Evolutionary conservation across 2,888 invertebrate genomes (phyloP).

Genomic region (Microctonus brassicae): DNA sequence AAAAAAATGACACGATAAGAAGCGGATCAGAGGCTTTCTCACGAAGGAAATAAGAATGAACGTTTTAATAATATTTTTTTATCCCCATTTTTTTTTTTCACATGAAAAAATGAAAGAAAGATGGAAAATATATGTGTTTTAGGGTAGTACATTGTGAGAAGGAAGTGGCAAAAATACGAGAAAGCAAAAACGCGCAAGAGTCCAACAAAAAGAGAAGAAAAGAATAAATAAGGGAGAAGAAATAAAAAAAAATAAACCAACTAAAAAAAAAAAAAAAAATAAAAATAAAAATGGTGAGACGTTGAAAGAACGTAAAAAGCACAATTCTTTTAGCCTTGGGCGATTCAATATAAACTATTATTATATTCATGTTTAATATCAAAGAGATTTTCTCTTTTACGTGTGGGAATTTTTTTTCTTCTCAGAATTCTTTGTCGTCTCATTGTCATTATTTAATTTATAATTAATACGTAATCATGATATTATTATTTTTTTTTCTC

Average conservation of each 20-base stretch:
- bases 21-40: neutral
- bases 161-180: constrained; percentile 1
- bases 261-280: constrained; percentile 1
- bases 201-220: constrained; percentile 30
- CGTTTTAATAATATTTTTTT: constrained; percentile 23
- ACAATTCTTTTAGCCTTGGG: constrained; percentile 58
- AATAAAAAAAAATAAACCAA: constrained; percentile 6
- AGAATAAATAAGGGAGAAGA: constrained; percentile 14
- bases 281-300: constrained; percentile 17
- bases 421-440: constrained; percentile 57
- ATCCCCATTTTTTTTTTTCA: neutral
- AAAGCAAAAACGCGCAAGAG: constrained; percentile 23
- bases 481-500: constrained; percentile 51
- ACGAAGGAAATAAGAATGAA: constrained; percentile 4
- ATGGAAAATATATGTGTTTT: constrained; percentile 18
- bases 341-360: constrained; percentile 47
- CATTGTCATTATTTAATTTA: constrained; percentile 38
- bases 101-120: constrained; percentile 29
- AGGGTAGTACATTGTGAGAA: neutral
- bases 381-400: constrained; percentile 30
- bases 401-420: constrained; percentile 48
- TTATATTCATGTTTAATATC: constrained; percentile 26
- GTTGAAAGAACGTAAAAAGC: constrained; percentile 42
- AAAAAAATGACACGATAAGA: neutral
- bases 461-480: constrained; percentile 24